A percentile compares a stretch with the other conserved stretches of the same genome.
These are phyloP conservation scores for Pseudeuparius sepicola DNA, from an alignment of 2,888 invertebrate genomes.

Conservation along the genomic window DNA sequence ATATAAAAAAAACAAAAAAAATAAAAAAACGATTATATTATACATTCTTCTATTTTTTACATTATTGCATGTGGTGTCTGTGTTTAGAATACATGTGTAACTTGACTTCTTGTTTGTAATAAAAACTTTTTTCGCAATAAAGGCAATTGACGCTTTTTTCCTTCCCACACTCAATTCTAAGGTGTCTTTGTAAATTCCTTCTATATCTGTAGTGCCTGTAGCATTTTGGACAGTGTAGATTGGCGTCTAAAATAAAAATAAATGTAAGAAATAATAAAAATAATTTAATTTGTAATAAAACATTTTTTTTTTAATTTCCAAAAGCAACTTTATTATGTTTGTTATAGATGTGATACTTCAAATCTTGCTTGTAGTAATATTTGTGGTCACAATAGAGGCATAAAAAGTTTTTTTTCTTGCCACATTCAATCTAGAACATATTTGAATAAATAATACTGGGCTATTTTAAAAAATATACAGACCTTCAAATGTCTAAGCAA, in stretches of 20 bases:
- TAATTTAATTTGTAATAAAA: too few relatives aligned
- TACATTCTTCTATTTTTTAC: too few relatives aligned
- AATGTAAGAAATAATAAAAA: too few relatives aligned
- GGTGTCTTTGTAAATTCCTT: constrained; percentile 21
- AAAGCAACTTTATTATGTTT: constrained; percentile 5
- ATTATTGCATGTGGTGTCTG: too few relatives aligned
- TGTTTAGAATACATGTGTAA: constrained; percentile 9
- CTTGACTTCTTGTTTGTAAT: constrained; percentile 12
- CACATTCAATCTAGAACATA: constrained; percentile 4
- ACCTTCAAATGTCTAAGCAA: constrained; percentile 8
- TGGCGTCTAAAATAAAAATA: constrained; percentile 1
- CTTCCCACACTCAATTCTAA: constrained; percentile 22
- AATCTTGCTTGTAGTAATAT: constrained; percentile 6
- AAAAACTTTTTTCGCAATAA: constrained; percentile 10
- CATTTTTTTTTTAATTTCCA: too few relatives aligned
- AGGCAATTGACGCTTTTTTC: constrained; percentile 16
- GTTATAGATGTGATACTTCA: constrained; percentile 8
- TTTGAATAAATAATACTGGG: too few relatives aligned
- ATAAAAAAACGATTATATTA: too few relatives aligned
- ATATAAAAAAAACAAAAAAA: constrained; percentile 1
- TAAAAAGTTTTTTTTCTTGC: neutral
- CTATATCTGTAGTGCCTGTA: constrained; percentile 20
- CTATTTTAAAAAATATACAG: too few relatives aligned
- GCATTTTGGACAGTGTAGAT: constrained; percentile 15
- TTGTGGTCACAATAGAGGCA: neutral